Evolutionary conservation across 2,797 vertebrate species (phyloP), one percentile per base, ranked within the genome.

Genomic region (Enteromius trimaculatus): DNA sequence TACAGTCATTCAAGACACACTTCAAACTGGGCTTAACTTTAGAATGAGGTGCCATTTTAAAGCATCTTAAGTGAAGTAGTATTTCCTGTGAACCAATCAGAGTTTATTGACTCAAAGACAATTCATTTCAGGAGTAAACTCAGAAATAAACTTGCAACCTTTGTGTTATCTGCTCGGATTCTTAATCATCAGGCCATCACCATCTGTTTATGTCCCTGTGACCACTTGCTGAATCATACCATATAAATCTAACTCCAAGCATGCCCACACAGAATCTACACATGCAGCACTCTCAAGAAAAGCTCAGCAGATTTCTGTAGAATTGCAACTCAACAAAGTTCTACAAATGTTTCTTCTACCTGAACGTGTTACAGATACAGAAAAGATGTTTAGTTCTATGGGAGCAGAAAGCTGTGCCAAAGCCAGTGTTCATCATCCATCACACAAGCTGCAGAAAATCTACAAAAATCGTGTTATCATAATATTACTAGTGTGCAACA

Each of bases 181-280:
- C 11, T 58, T 69, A 55, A 80, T 42, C 34, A 19, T 29, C 13
- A 55, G 7, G 34, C 10, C 34, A 39, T 26, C 37, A 39, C 65
- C 65, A 68, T 68, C 65, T 68, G 65, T 68, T 68, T 39, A 68
- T 42, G 65, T 42, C 51, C 21, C 9, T n/a, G 79, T 31, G 51
- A 79, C n/a, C 19, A 9, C 21, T 65, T 55, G 77, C 17, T 68
- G 21, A 79, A 53, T 69, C 31, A 53, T 39, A 26, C 10, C 49
- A 70, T 80, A 70, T 70, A 70, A 55, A 58, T 23, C 31, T 10
- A 69, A 80, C n/a, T 47, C 74, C n/a, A 77, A 64, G 26, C 16
- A 47, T 62, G 58, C 58, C 37, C 76, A 77, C 76, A 47, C 58
- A 77, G 58, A 42, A 60, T 11, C 53, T 76, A 53, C 34, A 42